Base-by-base conservation (phyloP, 2,113 vertebrate genomes). In the Erpornis zantholeuca region DNA sequence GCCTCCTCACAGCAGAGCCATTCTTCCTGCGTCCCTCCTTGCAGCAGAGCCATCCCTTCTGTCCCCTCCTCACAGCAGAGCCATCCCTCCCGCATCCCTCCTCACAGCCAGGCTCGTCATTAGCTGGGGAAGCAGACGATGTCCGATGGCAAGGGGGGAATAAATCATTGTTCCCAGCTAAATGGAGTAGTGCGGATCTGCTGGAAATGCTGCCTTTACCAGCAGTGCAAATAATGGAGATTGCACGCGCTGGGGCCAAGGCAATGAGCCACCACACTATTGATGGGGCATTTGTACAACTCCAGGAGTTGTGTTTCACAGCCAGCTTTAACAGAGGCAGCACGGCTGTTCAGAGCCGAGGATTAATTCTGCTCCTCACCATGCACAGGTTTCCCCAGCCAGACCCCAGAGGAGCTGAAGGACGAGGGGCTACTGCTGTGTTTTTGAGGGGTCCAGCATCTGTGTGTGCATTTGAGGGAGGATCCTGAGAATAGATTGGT, bases 211-310 rank as follows among this genome's bases (percentile, higher is more conserved):
- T 33, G 97, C 97, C 97, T 98, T 98, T 94, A 91, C 97, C 98
- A 97, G 86, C 97, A 96, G 97, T 92, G 97, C 98, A 97, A 97
- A 97, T 98, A 98, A 98, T 97, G 98, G 97, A 96, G 97, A 97
- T 96, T 95, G 97, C 97, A 98, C 57, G 97, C 92, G 16, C 97
- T 10, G 83, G 96, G 97, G 96, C 97, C 97, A 96, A 96, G 92
- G 98, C 96, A 98, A 98, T 97, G 98, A 98, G 97, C 95, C 97
- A 56, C 96, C 35, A 71, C 94, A 28, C 97, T 95, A 57, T 42
- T 96, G 98, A 97, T 94, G 96, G 97, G 97, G 95, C 88, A 96
- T 97, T 97, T 97, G 98, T 82, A 90, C 97, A 96, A 90, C 94
- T 91, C 95, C 54, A 20, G 92, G 97, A 98, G 96, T 81, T 95